Base-by-base conservation (phyloP, 2,888 invertebrate genomes). In the Rhamphomyia laevipes region DNA sequence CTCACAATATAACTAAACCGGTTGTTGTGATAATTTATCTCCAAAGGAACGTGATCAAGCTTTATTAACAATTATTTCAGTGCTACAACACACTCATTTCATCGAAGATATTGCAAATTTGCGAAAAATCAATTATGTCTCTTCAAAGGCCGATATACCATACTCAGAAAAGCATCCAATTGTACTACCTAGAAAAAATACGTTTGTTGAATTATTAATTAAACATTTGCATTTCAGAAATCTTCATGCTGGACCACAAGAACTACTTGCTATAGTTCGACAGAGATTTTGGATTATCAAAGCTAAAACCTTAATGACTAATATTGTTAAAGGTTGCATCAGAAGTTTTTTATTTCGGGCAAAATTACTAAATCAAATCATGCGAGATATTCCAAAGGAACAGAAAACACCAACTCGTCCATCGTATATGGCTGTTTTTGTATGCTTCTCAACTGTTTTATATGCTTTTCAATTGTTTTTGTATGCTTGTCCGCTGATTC, bases 161-260 rank as follows among this genome's bases (percentile, higher is more conserved):
- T 50, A 47, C 15, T 38, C 50, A 16, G 48, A 42, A 23, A 58
- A 55, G 44, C 55, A 55, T 53, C 56, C 56, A 1, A 54, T 59
- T 7, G 30, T 62, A 10, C 41, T 61, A 12, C 58, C 58, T 10
- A 47, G 52, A 48, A 41, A 40, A n/a, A 31, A 49, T 30, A 21
- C 43, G 1, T 49, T 49, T 35, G 41, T 46, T 5, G 31, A 42
- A 33, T 23, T 21, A 27, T 38, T 46, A 9, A n/a, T 47, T 13
- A 23, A 15, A 10, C 37, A 45, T 31, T 38, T 47, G n/a, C 47
- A 45, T 46, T 11, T 27, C 7, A 46, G 44, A n/a, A n/a, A n/a
- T n/a, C n/a, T n/a, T n/a, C n/a, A n/a, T n/a, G n/a, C n/a, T n/a
- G n/a, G n/a, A n/a, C n/a, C n/a, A n/a, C n/a, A n/a, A n/a, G n/a